These are phyloP conservation scores for Anser cygnoides DNA, from an alignment of 2,113 vertebrate genomes.

Conservation along the genomic window DNA sequence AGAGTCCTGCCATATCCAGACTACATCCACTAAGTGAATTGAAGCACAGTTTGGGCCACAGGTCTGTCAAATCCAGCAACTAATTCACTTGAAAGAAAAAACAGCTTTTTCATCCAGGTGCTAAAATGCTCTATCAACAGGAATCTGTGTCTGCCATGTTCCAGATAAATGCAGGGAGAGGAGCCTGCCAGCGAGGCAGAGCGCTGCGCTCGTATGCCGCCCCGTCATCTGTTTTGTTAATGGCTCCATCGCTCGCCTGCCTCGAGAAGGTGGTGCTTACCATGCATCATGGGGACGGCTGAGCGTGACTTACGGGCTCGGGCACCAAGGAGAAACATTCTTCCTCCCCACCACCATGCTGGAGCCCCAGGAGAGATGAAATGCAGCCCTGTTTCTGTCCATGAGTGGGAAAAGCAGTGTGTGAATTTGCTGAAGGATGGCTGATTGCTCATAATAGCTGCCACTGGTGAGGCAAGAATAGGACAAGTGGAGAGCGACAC, in stretches of 20 bases:
- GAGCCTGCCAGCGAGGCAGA: neutral
- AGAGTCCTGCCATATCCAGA: neutral
- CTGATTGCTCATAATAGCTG: neutral
- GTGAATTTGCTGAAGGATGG: neutral
- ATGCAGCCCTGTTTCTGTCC: neutral
- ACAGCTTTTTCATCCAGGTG: neutral
- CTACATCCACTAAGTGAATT: neutral
- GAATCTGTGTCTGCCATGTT: conserved; percentile 41
- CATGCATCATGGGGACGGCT: neutral
- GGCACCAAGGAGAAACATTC: neutral
- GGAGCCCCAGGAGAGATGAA: neutral
- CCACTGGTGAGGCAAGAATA: neutral
- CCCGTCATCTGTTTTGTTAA: conserved; percentile 15
- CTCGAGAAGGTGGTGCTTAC: neutral
- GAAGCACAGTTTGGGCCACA: neutral
- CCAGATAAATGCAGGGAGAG: conserved; percentile 14
- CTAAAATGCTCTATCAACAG: conserved; percentile 22
- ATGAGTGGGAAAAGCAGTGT: accelerated
- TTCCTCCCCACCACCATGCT: neutral
- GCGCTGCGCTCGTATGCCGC: accelerated
- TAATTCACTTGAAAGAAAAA: conserved; percentile 3
- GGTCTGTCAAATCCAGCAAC: neutral
- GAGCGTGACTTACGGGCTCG: neutral
- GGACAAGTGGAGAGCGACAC: neutral
- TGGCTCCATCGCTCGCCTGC: neutral